Percentiles rank a stretch among this genome's conserved stretches.
These are phyloP conservation scores for Drosophila borborema DNA, from an alignment of 2,888 invertebrate species.

Conservation along the genomic window DNA sequence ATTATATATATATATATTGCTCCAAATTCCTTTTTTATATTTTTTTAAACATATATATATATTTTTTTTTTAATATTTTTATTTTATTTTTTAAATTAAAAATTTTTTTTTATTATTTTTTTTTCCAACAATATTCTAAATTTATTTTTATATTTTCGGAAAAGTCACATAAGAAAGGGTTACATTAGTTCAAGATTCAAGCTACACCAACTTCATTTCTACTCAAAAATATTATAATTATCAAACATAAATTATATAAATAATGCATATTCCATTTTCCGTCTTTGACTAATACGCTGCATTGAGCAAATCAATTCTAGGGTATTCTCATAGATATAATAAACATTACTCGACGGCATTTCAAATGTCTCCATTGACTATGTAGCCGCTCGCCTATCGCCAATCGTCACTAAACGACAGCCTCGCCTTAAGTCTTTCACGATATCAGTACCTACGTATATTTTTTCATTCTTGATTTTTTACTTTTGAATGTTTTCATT, in stretches of 20 bases:
- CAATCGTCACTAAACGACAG: slow-evolving; percentile 43
- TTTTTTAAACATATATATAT: too few relatives aligned
- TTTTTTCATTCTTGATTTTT: slow-evolving; percentile 12
- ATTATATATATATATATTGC: too few relatives aligned
- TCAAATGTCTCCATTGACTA: slow-evolving; percentile 39
- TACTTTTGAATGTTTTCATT: neutral
- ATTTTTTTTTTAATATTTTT: too few relatives aligned
- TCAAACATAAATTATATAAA: neutral
- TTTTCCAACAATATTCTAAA: too few relatives aligned
- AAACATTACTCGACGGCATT: slow-evolving; percentile 37
- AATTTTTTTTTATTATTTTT: too few relatives aligned
- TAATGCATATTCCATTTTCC: neutral
- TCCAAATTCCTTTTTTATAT: too few relatives aligned
- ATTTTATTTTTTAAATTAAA: too few relatives aligned
- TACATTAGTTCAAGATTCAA: too few relatives aligned
- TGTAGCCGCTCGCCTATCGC: slow-evolving; percentile 33
- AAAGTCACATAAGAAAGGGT: too few relatives aligned
- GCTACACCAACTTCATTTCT: too few relatives aligned
- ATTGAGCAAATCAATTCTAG: rapidly evolving
- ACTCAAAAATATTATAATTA: too few relatives aligned
- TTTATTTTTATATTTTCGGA: too few relatives aligned
- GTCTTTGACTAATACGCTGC: neutral
- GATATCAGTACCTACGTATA: slow-evolving; percentile 37
- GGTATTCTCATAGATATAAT: slow-evolving; percentile 12
- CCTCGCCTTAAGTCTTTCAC: slow-evolving; percentile 46